Base-by-base conservation (phyloP, 2,888 invertebrate genomes). In the Drymonia ruficornis region DNA sequence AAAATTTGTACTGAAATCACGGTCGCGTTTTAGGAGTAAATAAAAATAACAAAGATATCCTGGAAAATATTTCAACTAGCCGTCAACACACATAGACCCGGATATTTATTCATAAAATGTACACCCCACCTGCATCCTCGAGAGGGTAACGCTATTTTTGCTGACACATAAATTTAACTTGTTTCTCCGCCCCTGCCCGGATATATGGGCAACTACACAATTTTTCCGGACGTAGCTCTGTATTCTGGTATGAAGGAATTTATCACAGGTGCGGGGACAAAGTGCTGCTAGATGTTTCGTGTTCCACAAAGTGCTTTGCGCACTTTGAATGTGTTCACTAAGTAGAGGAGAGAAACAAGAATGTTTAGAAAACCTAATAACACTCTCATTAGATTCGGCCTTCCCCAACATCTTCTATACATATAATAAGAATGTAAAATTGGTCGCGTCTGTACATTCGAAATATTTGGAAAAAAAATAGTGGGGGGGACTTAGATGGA, bases 221-320 rank as follows among this genome's bases (percentile, higher is more conserved):
- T 70, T 70, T 72, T 67, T 59, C 58, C 55, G 50, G 46, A 55
- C 65, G 40, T 55, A 55, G 54, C 49, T 55, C 56, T 47, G 65
- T 67, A 65, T 66, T 68, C 63, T 63, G 50, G 53, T 74, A 71
- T 74, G 70, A 66, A 69, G 68, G 65, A 70, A 76, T 76, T 75
- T 75, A 70, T 76, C 78, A 75, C 69, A 61, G 70, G 65, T 63
- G 61, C 51, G 55, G 31, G 53, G 43, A 59, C 57, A 62, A 60
- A 70, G 65, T 70, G 62, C 59, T 66, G 57, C 59, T 52, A 67
- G 61, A 59, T 65, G 56, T 67, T 71, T 71, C 55, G 47, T 66
- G 59, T 69, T 60, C 55, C 43, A 46, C 31, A 34, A 55, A 61
- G 53, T 58, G 56, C 53, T 56, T 65, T 65, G 55, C 54, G 63